Conservation (phyloP, 2,113 vertebrate genomes). For the Chlorodrepanis virens region DNA sequence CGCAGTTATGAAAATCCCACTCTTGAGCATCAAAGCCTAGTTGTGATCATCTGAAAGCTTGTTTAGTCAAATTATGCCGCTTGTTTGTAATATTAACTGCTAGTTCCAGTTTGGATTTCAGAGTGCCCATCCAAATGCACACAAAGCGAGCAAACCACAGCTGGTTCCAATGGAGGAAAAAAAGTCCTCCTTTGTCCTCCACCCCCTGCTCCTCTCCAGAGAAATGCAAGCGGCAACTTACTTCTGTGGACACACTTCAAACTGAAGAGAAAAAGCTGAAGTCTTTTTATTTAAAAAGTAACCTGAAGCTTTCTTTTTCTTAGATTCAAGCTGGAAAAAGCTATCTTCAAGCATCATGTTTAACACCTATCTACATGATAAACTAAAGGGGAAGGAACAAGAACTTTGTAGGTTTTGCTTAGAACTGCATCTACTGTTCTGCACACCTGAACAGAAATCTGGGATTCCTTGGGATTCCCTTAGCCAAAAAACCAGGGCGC, state of each 20-base stretch:
- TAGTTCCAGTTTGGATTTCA: slow-evolving; percentile 41
- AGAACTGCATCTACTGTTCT: background rate
- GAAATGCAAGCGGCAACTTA: background rate
- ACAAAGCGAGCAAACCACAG: background rate
- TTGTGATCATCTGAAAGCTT: slow-evolving; percentile 11
- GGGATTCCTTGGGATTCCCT: background rate
- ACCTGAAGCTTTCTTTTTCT: background rate
- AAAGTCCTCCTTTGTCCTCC: background rate
- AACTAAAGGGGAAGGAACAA: background rate
- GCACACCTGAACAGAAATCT: background rate
- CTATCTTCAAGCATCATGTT: background rate
- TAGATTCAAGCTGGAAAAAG: background rate
- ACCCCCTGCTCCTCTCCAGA: background rate
- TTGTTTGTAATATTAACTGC: slow-evolving; percentile 30
- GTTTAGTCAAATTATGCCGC: slow-evolving; percentile 29
- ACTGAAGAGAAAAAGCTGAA: background rate
- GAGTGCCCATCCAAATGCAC: slow-evolving; percentile 26
- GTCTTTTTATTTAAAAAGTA: background rate
- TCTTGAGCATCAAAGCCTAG: slow-evolving; percentile 16
- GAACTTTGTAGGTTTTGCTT: background rate
- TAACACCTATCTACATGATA: background rate
- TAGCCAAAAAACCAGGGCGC: background rate
- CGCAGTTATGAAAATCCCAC: background rate
- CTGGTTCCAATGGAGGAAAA: slow-evolving; percentile 13
- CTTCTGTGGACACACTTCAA: background rate